Evolutionary conservation across 2,888 invertebrate genomes (phyloP).

Genomic region (Adelognathus sp.): DNA sequence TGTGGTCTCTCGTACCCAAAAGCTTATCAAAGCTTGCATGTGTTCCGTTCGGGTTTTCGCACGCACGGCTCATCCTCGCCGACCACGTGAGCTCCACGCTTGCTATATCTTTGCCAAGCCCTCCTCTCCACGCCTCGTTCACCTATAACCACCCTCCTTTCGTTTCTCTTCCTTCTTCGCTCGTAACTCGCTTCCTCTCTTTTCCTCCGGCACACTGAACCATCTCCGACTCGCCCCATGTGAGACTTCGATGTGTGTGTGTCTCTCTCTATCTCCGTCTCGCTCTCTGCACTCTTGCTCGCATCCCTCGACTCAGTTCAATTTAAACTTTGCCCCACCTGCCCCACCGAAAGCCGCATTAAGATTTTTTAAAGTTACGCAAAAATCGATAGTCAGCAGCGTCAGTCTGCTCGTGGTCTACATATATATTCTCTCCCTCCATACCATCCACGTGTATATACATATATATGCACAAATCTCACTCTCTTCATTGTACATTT

Average conservation of each 20-base stretch:
- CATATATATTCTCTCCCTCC: conserved; percentile 1
- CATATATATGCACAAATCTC: conserved; percentile 3
- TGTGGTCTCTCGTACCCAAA: conserved; percentile 68
- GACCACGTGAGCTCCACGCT: conserved; percentile 71
- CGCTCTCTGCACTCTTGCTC: conserved; percentile 47
- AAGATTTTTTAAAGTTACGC: conserved; percentile 80
- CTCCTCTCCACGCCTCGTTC: conserved; percentile 26
- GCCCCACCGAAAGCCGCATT: conserved; percentile 76
- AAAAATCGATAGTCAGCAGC: conserved; percentile 71
- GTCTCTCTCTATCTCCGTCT: conserved; percentile 29
- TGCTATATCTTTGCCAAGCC: conserved; percentile 66
- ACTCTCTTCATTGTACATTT: conserved; percentile 44
- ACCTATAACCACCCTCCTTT: conserved; percentile 57
- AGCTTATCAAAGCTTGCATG: conserved; percentile 80
- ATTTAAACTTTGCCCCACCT: conserved; percentile 76
- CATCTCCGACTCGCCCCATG: conserved; percentile 34
- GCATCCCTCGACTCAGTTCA: conserved; percentile 69
- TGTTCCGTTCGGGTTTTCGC: conserved; percentile 78
- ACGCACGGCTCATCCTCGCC: conserved; percentile 76
- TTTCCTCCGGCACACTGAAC: conserved; percentile 22
- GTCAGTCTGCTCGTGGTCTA: conserved; percentile 25
- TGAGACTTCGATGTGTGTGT: background rate
- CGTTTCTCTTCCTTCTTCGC: conserved; percentile 52
- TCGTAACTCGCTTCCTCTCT: conserved; percentile 45
- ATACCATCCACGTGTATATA: background rate